Evolutionary conservation across 2,888 invertebrate genomes (phyloP).

Genomic region (Apamea epomidion): DNA sequence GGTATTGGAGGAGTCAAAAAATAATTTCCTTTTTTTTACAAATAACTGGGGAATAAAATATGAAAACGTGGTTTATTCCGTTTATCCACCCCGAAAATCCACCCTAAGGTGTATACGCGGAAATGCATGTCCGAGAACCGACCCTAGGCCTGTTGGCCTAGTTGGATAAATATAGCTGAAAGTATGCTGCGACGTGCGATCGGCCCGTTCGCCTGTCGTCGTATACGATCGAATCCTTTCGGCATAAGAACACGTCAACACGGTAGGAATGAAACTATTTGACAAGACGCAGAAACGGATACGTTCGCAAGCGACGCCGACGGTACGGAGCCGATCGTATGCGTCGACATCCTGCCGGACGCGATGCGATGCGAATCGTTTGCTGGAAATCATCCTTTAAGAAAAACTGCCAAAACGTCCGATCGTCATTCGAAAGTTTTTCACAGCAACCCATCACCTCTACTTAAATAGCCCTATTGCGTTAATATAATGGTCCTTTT

Average conservation of each 20-base stretch:
- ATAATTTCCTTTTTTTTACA: background rate
- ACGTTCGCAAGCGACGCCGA: too few relatives aligned
- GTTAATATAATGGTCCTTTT: slow-evolving; percentile 51
- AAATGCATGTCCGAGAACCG: too few relatives aligned
- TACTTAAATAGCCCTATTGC: slow-evolving; percentile 22
- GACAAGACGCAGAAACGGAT: too few relatives aligned
- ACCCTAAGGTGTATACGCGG: background rate
- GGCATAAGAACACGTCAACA: too few relatives aligned
- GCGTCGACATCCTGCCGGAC: too few relatives aligned
- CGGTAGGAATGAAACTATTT: too few relatives aligned
- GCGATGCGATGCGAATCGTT: too few relatives aligned
- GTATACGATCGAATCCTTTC: too few relatives aligned
- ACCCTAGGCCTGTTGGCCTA: background rate
- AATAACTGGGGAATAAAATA: background rate
- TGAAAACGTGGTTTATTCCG: background rate
- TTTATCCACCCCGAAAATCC: background rate
- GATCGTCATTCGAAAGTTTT: background rate
- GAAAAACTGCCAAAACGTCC: too few relatives aligned
- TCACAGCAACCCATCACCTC: background rate
- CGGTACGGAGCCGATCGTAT: too few relatives aligned
- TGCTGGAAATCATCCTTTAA: background rate
- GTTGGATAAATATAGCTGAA: background rate
- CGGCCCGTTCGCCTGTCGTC: too few relatives aligned
- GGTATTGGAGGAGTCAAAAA: background rate
- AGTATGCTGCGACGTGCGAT: too few relatives aligned